Percentiles rank a stretch among this genome's conserved stretches.
Evolutionary conservation across 1,140 invertebrate species (phyloP).

Genomic region (Drosophila lacertosa): DNA sequence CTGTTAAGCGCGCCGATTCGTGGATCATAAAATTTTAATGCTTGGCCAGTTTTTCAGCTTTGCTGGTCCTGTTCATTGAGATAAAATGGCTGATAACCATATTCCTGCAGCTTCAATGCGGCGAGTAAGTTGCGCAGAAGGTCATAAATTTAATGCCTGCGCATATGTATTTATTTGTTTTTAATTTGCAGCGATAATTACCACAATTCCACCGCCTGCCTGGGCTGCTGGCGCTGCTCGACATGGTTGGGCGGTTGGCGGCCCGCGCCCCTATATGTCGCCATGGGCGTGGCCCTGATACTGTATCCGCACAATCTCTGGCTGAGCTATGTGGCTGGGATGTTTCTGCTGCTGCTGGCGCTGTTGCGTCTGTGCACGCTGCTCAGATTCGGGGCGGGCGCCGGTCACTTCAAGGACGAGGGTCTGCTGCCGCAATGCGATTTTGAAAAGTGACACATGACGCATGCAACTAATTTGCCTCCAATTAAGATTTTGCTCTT

Average conservation of each 20-base stretch:
- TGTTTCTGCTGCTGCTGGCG: conserved; percentile 70
- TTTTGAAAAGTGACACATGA: conserved; percentile 70
- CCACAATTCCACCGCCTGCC: conserved; percentile 50
- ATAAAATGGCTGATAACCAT: conserved; percentile 81
- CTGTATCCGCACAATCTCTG: conserved; percentile 81
- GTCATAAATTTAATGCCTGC: conserved; percentile 24
- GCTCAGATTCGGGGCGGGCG: conserved; percentile 46
- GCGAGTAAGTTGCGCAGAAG: conserved; percentile 62
- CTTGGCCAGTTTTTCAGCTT: conserved; percentile 70
- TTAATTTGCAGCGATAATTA: conserved; percentile 66
- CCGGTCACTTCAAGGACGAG: conserved; percentile 63
- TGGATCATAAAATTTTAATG: conserved; percentile 47
- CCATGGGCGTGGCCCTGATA: conserved; percentile 67
- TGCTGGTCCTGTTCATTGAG: conserved; percentile 76
- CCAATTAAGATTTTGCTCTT: conserved; percentile 37
- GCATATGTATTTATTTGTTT: conserved; percentile 39
- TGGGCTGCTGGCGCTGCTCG: conserved; percentile 62
- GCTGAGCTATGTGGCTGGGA: conserved; percentile 80
- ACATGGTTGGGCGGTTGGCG: conserved; percentile 69
- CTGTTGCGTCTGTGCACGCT: conserved; percentile 68
- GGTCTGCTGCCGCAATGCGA: conserved; percentile 78
- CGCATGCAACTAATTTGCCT: conserved; percentile 29
- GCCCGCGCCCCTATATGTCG: conserved; percentile 69
- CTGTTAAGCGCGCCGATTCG: background rate
- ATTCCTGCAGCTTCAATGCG: conserved; percentile 72